phyloP scores from a whole-genome alignment of 2,888 invertebrate genomes.

The Lasioglossum morio region DNA sequence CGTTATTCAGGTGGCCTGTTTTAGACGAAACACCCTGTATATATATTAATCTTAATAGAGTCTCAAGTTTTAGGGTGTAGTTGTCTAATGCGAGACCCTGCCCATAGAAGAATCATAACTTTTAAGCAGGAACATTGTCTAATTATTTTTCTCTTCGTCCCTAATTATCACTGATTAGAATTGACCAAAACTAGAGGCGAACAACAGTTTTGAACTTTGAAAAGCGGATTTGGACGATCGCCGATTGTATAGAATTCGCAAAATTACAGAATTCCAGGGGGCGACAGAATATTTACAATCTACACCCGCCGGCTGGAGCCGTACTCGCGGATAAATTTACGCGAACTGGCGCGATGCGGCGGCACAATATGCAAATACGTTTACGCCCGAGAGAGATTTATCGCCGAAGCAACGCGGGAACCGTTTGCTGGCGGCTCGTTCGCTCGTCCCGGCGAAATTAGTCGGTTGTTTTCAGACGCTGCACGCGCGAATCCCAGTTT shows the following conservation, averaged over 20 bases:
- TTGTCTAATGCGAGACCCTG: no score
- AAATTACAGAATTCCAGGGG: background rate
- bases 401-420: background rate
- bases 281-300: conserved; percentile 1
- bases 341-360: background rate
- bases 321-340: conserved; percentile 11
- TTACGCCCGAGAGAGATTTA: conserved; percentile 52
- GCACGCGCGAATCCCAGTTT: background rate
- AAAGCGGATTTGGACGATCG: background rate
- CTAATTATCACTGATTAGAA: no score
- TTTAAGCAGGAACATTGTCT: no score
- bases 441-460: conserved; percentile 31
- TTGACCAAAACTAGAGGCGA: no score
- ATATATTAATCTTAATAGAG: no score
- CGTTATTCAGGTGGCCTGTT: no score
- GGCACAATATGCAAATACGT: conserved; percentile 41
- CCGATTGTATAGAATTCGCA: background rate
- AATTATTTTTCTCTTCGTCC: no score
- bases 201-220: background rate
- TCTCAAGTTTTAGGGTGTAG: no score
- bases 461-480: conserved; percentile 18
- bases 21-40: no score
- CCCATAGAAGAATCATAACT: no score
- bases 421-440: conserved; percentile 15
- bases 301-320: background rate